Evolutionary conservation across 2,113 vertebrate genomes (phyloP).

Genomic region (Anser cygnoides): DNA sequence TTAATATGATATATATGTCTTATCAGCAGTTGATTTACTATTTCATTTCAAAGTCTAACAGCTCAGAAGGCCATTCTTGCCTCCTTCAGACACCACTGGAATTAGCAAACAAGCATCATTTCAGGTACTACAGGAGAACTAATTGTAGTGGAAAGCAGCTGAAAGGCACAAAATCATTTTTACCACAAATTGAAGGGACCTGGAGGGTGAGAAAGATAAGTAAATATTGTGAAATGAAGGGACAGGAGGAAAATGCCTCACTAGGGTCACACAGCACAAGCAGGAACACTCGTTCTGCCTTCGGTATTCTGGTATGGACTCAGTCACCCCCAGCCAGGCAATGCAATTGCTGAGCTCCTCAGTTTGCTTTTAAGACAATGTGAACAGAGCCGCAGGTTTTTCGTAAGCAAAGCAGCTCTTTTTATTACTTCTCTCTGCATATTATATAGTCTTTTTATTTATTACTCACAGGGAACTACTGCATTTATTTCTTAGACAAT

Average conservation of each 20-base stretch:
- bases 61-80: conserved; percentile 76
- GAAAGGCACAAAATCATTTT: neutral
- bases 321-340: neutral
- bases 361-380: neutral
- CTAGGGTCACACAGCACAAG: neutral
- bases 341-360: neutral
- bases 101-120: conserved; percentile 81
- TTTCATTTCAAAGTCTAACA: conserved; percentile 77
- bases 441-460: conserved; percentile 6
- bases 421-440: neutral
- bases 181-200: neutral
- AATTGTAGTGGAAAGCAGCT: conserved; percentile 37
- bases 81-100: conserved; percentile 80
- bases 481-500: neutral
- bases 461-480: conserved; percentile 15
- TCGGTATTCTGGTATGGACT: neutral
- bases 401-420: neutral
- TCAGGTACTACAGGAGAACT: conserved; percentile 13
- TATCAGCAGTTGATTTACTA: conserved; percentile 90
- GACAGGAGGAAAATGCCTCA: neutral
- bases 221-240: conserved; percentile 18
- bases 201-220: neutral
- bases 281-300: neutral
- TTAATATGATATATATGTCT: conserved; percentile 91
- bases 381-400: neutral